Base-by-base conservation (phyloP, 1,140 invertebrate genomes). In the Manduca sexta region DNA sequence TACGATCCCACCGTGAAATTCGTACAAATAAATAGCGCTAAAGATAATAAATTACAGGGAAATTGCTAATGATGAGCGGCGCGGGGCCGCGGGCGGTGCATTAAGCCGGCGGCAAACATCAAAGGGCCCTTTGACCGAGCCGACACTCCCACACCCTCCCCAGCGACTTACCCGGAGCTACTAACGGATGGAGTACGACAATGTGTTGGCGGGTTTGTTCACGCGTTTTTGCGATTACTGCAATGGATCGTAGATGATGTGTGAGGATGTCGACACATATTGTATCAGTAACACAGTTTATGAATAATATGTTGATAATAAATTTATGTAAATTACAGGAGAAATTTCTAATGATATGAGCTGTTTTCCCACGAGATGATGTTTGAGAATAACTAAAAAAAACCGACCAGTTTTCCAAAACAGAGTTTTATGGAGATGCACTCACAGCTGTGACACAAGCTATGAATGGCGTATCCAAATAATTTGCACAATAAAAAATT, bases 11-110 rank as follows among this genome's bases (percentile, higher is more conserved):
- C 66, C 74, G 66, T 78, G 64, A 76, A 84, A 81, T 81, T 72
- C 18, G 67, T 70, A 76, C 73, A 84, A 82, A 84, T 77, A 81
- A 81, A 81, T 81, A 81, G 70, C 74, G 74, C 74, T 81, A 79
- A 82, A 82, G 81, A 84, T 82, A 84, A 84, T 80, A 80, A 82
- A 81, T 84, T 82, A 84, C 72, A 74, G 73, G 78, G 76, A 84
- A 84, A 84, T 84, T 82, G 78, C 76, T 84, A 84, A 84, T 84
- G 78, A 84, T 82, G 78, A 84, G 73, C 64, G 73, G 64, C 64
- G 76, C 65, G 72, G 77, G 67, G 68, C 65, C 74, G 76, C 77
- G 77, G 75, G 78, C 77, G 78, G 70, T 82, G 79, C 77, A 82
- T 83, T 81, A 83, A 81, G 76, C 78, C 78, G 75, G 73, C 79